A percentile compares a stretch with the other conserved stretches of the same genome.
Conservation (phyloP, 92 coral and sea anemone genomes). For the Paramuricea clavata region DNA sequence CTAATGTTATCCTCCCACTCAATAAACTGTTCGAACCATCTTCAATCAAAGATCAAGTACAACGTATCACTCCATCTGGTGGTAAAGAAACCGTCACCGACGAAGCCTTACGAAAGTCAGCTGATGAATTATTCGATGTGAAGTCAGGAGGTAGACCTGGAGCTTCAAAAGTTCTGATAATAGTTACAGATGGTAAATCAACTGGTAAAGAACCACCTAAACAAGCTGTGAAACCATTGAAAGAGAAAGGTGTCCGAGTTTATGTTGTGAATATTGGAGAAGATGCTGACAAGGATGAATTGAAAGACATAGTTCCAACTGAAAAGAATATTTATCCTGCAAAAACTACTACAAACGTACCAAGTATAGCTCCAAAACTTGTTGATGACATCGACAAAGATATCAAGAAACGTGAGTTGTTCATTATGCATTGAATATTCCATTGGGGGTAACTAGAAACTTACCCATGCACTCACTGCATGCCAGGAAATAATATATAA, state of each 20-base stretch:
- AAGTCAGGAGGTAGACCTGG: constrained; percentile 19
- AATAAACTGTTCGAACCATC: not conserved
- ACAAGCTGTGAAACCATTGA: constrained; percentile 66
- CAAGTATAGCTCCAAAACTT: constrained; percentile 54
- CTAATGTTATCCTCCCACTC: constrained; percentile 61
- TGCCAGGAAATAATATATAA: not conserved
- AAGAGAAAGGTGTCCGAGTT: constrained; percentile 72
- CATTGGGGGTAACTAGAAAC: constrained; percentile 37
- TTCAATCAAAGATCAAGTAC: not conserved
- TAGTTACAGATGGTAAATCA: constrained; percentile 76
- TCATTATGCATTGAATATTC: not conserved
- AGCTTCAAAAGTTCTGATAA: constrained; percentile 70
- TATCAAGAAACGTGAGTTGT: constrained; percentile 75
- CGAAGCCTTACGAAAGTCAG: constrained; percentile 50
- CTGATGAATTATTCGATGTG: constrained; percentile 34
- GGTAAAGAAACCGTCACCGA: constrained; percentile 50
- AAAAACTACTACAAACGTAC: constrained; percentile 29
- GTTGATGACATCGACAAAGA: constrained; percentile 67
- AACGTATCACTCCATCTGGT: constrained; percentile 30
- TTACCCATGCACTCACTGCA: constrained; percentile 14
- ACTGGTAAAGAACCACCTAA: constrained; percentile 52
- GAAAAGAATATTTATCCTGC: constrained; percentile 49
- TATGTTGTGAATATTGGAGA: constrained; percentile 81
- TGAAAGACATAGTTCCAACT: constrained; percentile 61
- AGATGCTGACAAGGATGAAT: constrained; percentile 57